phyloP scores from a whole-genome alignment of 2,888 invertebrate genomes.

The Synergus umbraculus region DNA sequence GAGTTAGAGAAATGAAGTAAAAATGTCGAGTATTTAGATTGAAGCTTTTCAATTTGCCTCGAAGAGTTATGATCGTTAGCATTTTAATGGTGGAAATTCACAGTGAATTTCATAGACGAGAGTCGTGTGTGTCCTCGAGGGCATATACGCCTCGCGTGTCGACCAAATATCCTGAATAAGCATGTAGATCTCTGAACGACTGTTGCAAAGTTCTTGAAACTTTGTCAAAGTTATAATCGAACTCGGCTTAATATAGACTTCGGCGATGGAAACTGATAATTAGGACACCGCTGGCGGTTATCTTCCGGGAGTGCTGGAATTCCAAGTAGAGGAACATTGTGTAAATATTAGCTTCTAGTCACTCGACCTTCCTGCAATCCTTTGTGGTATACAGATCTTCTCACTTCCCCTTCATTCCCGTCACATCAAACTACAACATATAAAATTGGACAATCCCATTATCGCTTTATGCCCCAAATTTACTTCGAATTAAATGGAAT shows the following conservation, averaged over 20 bases:
- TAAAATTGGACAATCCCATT: background rate
- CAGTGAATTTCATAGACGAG: constrained; percentile 17
- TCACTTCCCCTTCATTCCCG: background rate
- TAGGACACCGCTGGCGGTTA: constrained; percentile 49
- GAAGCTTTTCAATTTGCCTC: constrained; percentile 24
- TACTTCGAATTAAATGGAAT: background rate
- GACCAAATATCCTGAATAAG: constrained; percentile 33
- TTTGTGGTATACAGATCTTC: background rate
- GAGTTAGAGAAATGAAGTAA: background rate
- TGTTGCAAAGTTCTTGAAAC: constrained; percentile 56
- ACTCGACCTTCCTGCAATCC: no score
- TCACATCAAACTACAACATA: background rate
- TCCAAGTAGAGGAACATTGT: background rate
- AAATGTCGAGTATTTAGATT: constrained; percentile 4
- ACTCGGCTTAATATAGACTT: constrained; percentile 70
- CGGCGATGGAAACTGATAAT: constrained; percentile 68
- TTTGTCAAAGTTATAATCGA: constrained; percentile 71
- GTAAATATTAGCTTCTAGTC: background rate
- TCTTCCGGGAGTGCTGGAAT: background rate
- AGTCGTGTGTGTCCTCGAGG: background rate
- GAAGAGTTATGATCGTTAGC: constrained; percentile 28
- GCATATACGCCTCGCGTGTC: background rate
- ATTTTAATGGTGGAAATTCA: constrained; percentile 36
- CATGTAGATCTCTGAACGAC: constrained; percentile 43
- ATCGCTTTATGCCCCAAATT: background rate